Conservation (phyloP, 2,888 invertebrate species). For the Coleophora flavipennella region DNA sequence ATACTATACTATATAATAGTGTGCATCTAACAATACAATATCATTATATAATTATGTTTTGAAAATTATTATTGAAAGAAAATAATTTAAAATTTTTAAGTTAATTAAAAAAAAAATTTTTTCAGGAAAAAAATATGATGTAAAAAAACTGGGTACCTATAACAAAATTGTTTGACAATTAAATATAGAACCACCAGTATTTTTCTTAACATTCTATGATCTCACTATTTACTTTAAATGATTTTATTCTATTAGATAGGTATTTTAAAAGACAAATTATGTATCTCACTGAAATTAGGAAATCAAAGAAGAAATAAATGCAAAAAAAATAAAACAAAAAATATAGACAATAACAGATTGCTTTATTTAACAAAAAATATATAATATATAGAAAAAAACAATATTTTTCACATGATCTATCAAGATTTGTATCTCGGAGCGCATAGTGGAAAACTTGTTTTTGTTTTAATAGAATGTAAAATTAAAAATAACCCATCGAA, state of each 20-base stretch:
- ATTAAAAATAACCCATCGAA: constrained; percentile 71
- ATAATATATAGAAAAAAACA: constrained; percentile 69
- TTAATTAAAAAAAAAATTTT: no score
- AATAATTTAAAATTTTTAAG: constrained; percentile 14
- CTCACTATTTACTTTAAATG: constrained; percentile 55
- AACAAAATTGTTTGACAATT: constrained; percentile 19
- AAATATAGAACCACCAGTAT: constrained; percentile 60
- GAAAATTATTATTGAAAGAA: constrained; percentile 4
- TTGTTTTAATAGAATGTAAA: constrained; percentile 61
- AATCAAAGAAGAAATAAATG: constrained; percentile 29
- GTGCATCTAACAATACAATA: constrained; percentile 31
- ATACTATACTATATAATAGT: constrained; percentile 24
- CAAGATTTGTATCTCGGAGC: constrained; percentile 29
- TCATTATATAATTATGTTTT: constrained; percentile 9
- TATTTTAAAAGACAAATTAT: constrained; percentile 19
- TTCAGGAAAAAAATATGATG: no score
- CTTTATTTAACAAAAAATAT: constrained; percentile 74
- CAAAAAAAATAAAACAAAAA: constrained; percentile 62
- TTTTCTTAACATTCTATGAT: constrained; percentile 43
- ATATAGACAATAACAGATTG: constrained; percentile 70
- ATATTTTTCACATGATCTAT: constrained; percentile 54
- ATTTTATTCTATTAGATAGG: constrained; percentile 29
- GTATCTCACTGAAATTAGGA: constrained; percentile 17
- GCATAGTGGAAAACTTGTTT: constrained; percentile 58
- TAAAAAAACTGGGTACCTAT: no score